Percentiles rank a stretch among this genome's conserved stretches.
phyloP scores from a whole-genome alignment of 2,797 vertebrate species.

The Borostomias antarcticus region DNA sequence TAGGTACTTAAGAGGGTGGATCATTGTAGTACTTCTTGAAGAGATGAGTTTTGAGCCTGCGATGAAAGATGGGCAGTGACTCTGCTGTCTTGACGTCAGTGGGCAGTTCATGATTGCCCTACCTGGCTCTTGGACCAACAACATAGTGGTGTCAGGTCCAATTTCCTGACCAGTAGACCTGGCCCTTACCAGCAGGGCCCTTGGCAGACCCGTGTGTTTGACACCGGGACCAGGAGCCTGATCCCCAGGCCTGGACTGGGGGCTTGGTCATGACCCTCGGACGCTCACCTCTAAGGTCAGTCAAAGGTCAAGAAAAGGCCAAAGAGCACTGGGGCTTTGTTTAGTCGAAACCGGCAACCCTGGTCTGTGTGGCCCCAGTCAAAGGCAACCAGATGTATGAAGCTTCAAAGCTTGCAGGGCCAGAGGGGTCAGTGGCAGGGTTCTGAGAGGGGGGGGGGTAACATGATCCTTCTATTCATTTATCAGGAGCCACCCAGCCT shows the following conservation, averaged over 20 bases:
- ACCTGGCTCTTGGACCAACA: slow-evolving; percentile 37
- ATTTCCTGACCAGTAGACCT: slow-evolving; percentile 43
- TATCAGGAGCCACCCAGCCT: slow-evolving; percentile 36
- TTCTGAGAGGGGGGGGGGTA: slow-evolving; percentile 40
- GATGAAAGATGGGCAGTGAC: too few species aligned
- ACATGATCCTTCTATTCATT: slow-evolving; percentile 58
- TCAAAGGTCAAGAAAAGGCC: slow-evolving; percentile 42
- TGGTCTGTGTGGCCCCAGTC: slow-evolving; percentile 47
- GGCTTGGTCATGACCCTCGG: slow-evolving; percentile 34
- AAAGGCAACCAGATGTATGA: slow-evolving; percentile 68
- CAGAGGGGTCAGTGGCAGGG: slow-evolving; percentile 35
- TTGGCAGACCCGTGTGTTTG: slow-evolving; percentile 25
- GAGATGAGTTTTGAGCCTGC: too few species aligned
- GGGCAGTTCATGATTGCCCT: slow-evolving; percentile 28
- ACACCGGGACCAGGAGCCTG: slow-evolving; percentile 1
- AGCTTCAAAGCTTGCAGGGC: slow-evolving; percentile 62
- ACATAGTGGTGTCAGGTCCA: slow-evolving; percentile 47
- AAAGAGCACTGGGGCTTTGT: slow-evolving; percentile 42
- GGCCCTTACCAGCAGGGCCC: slow-evolving; percentile 26
- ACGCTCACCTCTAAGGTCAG: slow-evolving; percentile 47
- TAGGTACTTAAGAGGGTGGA: too few species aligned
- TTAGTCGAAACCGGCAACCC: slow-evolving; percentile 47
- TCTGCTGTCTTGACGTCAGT: too few species aligned
- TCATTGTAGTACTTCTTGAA: too few species aligned
- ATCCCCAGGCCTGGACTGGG: slow-evolving; percentile 41